Base-by-base conservation (phyloP, 2,888 invertebrate species). In the Drosophila rellima region DNA sequence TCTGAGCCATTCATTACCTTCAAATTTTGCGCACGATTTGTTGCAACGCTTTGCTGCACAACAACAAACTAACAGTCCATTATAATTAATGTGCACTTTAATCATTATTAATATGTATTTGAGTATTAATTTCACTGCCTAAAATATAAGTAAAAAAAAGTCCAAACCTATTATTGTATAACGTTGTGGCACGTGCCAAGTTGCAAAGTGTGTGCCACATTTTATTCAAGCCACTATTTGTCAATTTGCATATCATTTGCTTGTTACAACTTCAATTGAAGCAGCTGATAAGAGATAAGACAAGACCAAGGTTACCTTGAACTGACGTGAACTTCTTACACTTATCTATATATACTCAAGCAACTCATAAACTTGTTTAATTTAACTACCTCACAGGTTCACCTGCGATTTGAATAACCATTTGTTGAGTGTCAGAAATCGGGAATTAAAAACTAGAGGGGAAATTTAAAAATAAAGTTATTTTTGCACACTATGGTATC, bases 1-100 rank as follows among this genome's bases (percentile, higher is more conserved):
- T 59, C 48, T 55, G 37, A 26, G 62, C 54, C 74, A 60, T 60
- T 60, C 68, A 64, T 80, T 69, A 47, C 78, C 78, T 78, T 74
- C 74, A 85, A 89, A 88, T 89, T 88, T 85, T 85, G 88, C 85
- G 85, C 85, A 85, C 85, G 85, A 85, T 85, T 78, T 82, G 90
- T 74, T 89, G 90, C 88, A 75, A 85, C 83, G 85, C 80, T 88
- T 85, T 88, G 86, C 29, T 85, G 81, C 56, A 15, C 57, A 64
- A 31, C 45, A 39, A 26, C 47, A 33, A 59, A 70, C 74, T 86
- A 80, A 74, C 64, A 76, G 60, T 51, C 70, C 68, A 72, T 84
- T 89, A 75, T 81, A 76, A 79, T 67, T 60, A 71, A 70, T 73
- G 26, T 56, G 50, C 63, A 70, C 23, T 44, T 65, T 56, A 62